Percentiles rank a stretch among this genome's conserved stretches.
Evolutionary conservation across 2,797 vertebrate genomes (phyloP).

Genomic region (Capromys pilorides): DNA sequence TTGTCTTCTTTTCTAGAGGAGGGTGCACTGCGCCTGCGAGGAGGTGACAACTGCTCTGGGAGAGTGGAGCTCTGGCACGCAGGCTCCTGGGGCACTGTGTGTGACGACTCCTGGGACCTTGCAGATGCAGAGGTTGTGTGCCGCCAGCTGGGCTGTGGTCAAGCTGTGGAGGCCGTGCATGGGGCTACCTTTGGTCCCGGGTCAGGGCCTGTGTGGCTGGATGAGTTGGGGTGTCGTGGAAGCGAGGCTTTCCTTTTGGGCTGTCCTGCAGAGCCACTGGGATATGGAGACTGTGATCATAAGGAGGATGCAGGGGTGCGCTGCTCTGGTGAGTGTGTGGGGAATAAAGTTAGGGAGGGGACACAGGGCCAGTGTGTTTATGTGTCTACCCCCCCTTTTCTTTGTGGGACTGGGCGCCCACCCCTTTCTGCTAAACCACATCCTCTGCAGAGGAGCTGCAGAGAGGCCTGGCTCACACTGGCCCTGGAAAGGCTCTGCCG

Average conservation of each 20-base stretch:
- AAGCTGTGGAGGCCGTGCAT: not conserved
- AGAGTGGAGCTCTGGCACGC: slow-evolving; percentile 65
- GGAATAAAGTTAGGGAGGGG: no score
- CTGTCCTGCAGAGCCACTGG: slow-evolving; percentile 34
- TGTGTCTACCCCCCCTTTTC: no score
- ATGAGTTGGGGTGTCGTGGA: slow-evolving; percentile 66
- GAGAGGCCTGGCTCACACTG: not conserved
- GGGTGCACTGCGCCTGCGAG: not conserved
- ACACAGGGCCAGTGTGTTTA: not conserved
- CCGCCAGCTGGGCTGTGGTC: slow-evolving; percentile 63
- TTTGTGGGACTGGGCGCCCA: no score
- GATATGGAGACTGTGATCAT: slow-evolving; percentile 40
- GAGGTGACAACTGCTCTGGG: not conserved
- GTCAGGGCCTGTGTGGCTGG: slow-evolving; percentile 73
- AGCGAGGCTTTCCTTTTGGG: slow-evolving; percentile 11
- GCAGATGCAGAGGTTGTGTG: slow-evolving; percentile 64
- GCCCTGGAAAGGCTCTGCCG: not conserved
- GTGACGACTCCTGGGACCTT: slow-evolving; percentile 71
- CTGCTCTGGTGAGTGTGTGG: slow-evolving; percentile 35
- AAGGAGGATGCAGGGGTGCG: slow-evolving; percentile 49
- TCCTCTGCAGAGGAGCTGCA: not conserved
- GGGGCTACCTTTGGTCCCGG: slow-evolving; percentile 60
- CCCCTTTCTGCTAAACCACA: not conserved
- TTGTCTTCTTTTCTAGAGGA: slow-evolving; percentile 13
- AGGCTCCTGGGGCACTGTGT: slow-evolving; percentile 68